phyloP scores from a whole-genome alignment of 2,888 invertebrate species.

The Eudasyphora cyanicolor region DNA sequence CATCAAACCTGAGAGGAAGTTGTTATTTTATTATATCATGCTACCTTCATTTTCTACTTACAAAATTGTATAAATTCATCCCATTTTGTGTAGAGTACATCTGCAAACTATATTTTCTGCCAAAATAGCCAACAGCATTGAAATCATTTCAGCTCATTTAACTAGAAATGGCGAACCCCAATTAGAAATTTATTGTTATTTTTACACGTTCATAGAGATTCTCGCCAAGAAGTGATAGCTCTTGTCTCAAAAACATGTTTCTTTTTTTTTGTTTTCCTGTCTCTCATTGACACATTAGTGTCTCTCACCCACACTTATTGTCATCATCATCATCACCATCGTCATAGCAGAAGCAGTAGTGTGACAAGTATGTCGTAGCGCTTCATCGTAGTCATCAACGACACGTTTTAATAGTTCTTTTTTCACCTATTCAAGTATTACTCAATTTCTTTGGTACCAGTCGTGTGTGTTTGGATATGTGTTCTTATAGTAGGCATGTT shows the following conservation, averaged over 20 bases:
- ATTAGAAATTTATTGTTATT: neutral
- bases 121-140: neutral
- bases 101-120: too few relatives aligned
- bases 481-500: too few relatives aligned
- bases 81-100: neutral
- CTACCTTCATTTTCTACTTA: too few relatives aligned
- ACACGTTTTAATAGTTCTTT: neutral
- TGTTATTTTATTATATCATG: too few relatives aligned
- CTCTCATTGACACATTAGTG: constrained; percentile 24
- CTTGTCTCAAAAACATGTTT: constrained; percentile 6
- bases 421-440: constrained; percentile 1
- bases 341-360: neutral
- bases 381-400: neutral
- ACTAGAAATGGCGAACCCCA: neutral
- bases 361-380: neutral
- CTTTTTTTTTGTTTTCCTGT: constrained; percentile 4
- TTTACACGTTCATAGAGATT: neutral
- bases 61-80: too few relatives aligned
- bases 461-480: neutral
- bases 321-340: constrained; percentile 1
- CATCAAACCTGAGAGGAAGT: too few relatives aligned
- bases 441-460: neutral
- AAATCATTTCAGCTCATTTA: constrained; percentile 17
- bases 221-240: neutral
- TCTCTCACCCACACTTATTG: constrained; percentile 11